A percentile compares a stretch with the other conserved stretches of the same genome.
phyloP scores from a whole-genome alignment of 2,113 vertebrate genomes.

The Coryphaenoides rupestris region DNA sequence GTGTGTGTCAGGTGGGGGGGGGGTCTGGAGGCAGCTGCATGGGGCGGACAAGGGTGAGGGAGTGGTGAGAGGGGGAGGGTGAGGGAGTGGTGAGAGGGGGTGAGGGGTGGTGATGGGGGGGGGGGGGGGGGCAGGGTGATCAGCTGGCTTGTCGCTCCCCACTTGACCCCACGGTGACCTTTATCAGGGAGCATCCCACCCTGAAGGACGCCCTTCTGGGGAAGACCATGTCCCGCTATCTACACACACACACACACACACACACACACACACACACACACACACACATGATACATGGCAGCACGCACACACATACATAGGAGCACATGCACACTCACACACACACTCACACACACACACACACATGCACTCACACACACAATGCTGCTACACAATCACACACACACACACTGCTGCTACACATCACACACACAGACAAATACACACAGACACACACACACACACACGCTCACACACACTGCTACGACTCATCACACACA shows the following conservation, averaged over 20 bases:
- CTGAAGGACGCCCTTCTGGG: slow-evolving; percentile 47
- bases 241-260: slow-evolving; percentile 46
- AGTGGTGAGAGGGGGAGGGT: slow-evolving; percentile 6
- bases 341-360: no score
- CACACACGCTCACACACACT: slow-evolving; percentile 44
- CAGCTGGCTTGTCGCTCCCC: slow-evolving; percentile 74
- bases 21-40: slow-evolving; percentile 65
- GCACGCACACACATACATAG: slow-evolving; percentile 40
- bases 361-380: no score
- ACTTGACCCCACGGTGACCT: slow-evolving; percentile 75
- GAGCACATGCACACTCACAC: slow-evolving; percentile 12
- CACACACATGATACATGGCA: no score
- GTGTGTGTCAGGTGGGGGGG: no score
- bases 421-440: slow-evolving; percentile 16
- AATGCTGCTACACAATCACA: no score
- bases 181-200: slow-evolving; percentile 54
- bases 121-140: slow-evolving; percentile 39
- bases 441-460: slow-evolving; percentile 41
- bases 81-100: slow-evolving; percentile 8
- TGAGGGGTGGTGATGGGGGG: slow-evolving; percentile 22
- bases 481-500: slow-evolving; percentile 48
- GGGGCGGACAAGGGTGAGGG: slow-evolving; percentile 67
- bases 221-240: no score
- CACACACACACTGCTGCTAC: no score
- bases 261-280: slow-evolving; percentile 37